phyloP scores from a whole-genome alignment of 2,797 vertebrate species.

The Esox masquinongy region DNA sequence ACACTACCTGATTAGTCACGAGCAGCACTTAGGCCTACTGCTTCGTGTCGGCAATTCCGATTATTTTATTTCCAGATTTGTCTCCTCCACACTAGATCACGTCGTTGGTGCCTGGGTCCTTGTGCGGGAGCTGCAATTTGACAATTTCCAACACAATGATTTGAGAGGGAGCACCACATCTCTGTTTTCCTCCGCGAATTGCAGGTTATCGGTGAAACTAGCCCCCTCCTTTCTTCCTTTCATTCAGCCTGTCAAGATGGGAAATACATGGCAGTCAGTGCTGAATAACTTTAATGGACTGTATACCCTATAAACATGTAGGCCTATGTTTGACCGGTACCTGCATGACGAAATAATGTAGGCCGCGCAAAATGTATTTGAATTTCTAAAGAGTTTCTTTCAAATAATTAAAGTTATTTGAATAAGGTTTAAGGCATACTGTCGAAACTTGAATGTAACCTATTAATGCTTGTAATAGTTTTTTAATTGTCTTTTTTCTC shows the following conservation, averaged over 20 bases:
- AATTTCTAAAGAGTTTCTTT: not conserved
- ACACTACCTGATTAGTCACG: conserved; percentile 13
- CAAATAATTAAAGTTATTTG: not conserved
- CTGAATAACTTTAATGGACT: not conserved
- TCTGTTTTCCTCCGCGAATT: not conserved
- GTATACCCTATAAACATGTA: not conserved
- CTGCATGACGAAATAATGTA: not conserved
- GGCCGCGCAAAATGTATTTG: not conserved
- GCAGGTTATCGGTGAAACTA: not conserved
- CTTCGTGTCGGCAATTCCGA: conserved; percentile 10
- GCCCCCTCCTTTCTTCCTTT: not conserved
- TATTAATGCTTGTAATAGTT: not conserved
- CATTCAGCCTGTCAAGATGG: not conserved
- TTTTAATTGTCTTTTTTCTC: not conserved
- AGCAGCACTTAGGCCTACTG: conserved; percentile 25
- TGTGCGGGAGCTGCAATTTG: not conserved
- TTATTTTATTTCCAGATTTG: conserved; percentile 2
- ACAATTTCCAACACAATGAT: not conserved
- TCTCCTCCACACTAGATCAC: not conserved
- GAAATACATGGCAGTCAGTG: not conserved
- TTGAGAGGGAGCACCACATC: not conserved
- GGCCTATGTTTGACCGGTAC: not conserved
- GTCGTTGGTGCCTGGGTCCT: not conserved
- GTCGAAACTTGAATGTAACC: not conserved
- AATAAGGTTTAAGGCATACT: not conserved